These are phyloP conservation scores for Oscheius sp. DNA, from an alignment of 2,888 invertebrate species.

Conservation along the genomic window DNA sequence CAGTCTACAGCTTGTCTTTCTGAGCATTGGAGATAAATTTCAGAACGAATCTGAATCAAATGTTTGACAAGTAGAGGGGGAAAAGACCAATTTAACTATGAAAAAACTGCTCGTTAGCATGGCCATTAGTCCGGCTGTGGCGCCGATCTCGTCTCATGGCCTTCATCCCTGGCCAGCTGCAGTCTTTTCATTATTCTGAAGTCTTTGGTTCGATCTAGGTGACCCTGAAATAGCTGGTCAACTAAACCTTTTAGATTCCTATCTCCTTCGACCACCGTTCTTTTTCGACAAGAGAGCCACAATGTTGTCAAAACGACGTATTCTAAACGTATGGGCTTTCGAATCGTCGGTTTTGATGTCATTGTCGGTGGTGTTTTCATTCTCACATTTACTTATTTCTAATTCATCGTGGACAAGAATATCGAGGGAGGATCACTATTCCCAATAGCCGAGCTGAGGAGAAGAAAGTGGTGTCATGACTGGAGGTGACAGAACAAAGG, in stretches of 20 bases:
- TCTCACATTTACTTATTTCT: not conserved
- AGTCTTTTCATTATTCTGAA: not conserved
- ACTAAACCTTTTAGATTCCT: not conserved
- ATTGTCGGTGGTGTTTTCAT: not conserved
- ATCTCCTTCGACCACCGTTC: not conserved
- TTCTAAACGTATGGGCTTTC: conserved; percentile 22
- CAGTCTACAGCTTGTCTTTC: not conserved
- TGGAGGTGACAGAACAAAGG: conserved; percentile 27
- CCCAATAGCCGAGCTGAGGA: conserved; percentile 28
- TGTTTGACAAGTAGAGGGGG: too few relatives aligned
- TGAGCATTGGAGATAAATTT: not conserved
- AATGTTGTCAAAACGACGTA: conserved; percentile 24
- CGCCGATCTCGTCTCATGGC: not conserved
- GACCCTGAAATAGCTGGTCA: not conserved
- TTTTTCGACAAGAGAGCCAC: not conserved
- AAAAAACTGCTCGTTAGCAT: conserved; percentile 14
- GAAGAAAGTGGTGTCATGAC: not conserved
- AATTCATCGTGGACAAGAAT: too few relatives aligned
- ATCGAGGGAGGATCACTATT: not conserved
- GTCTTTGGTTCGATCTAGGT: not conserved
- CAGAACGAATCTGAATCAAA: too few relatives aligned
- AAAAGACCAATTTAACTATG: not conserved
- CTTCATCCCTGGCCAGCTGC: not conserved
- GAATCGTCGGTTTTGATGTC: conserved; percentile 32
- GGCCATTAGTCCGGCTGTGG: conserved; percentile 3